Conservation (phyloP, 2,113 vertebrate species). For the Oreocharis arfaki region DNA sequence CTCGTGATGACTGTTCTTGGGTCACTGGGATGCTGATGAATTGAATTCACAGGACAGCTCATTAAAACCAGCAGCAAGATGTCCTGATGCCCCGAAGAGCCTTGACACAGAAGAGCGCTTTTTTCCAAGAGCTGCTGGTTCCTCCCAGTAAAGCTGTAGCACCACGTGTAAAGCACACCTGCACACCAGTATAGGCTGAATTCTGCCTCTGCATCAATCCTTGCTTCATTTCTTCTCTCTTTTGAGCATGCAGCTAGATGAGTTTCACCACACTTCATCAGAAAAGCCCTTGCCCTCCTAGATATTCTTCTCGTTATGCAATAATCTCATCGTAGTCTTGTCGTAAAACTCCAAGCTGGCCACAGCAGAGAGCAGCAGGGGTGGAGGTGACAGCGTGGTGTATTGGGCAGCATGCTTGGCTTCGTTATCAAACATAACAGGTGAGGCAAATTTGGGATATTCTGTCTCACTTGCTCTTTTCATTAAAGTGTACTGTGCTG, state of each 20-base stretch:
- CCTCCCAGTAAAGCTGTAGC: not conserved
- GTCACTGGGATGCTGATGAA: not conserved
- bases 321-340: not conserved
- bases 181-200: not conserved
- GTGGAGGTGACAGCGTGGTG: not conserved
- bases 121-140: not conserved
- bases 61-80: not conserved
- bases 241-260: not conserved
- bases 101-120: not conserved
- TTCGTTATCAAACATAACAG: not conserved
- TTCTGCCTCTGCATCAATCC: not conserved
- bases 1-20: not conserved
- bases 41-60: not conserved
- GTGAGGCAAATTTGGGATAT: not conserved
- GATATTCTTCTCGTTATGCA: not conserved
- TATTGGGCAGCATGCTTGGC: not conserved
- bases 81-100: not conserved
- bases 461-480: not conserved
- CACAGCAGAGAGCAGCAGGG: not conserved
- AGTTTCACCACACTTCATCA: not conserved
- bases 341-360: not conserved
- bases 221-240: not conserved
- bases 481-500: not conserved
- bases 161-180: not conserved
- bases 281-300: not conserved